A percentile compares a stretch with the other conserved stretches of the same genome.
phyloP scores from a whole-genome alignment of 2,113 vertebrate species.

The Ivindomyrus marchei region DNA sequence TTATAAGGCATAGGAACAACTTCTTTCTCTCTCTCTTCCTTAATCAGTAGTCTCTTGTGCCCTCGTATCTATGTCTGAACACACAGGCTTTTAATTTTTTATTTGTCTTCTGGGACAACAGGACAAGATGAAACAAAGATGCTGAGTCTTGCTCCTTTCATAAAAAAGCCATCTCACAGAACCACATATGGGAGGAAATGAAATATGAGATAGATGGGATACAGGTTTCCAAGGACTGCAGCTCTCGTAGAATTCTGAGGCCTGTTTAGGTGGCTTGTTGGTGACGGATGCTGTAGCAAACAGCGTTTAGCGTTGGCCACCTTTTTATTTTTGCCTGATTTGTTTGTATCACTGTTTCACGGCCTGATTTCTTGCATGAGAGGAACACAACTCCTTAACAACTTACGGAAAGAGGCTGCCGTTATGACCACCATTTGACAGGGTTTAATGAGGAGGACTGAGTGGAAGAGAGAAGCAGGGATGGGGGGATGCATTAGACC shows the following conservation, averaged over 20 bases:
- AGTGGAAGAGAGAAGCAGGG: neutral
- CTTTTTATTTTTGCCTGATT: neutral
- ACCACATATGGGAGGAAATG: neutral
- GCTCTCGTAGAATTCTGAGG: neutral
- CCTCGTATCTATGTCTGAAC: neutral
- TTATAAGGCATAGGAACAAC: too few relatives aligned
- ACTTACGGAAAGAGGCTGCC: neutral
- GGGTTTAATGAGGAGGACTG: neutral
- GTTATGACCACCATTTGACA: neutral
- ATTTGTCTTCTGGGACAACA: neutral
- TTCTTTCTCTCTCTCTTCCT: neutral
- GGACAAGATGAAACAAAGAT: neutral
- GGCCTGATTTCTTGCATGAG: neutral
- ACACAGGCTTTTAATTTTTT: neutral
- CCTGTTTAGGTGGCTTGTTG: neutral
- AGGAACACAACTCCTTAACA: neutral
- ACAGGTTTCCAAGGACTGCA: neutral
- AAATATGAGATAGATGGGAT: neutral
- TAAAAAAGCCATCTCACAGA: neutral
- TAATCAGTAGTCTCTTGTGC: neutral
- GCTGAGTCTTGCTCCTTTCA: neutral
- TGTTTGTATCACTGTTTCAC: neutral
- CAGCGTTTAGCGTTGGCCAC: neutral
- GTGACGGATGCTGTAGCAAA: neutral
- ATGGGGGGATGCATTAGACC: neutral